phyloP scores from a whole-genome alignment of 2,797 vertebrate genomes.

The Eutrigla gurnardus region DNA sequence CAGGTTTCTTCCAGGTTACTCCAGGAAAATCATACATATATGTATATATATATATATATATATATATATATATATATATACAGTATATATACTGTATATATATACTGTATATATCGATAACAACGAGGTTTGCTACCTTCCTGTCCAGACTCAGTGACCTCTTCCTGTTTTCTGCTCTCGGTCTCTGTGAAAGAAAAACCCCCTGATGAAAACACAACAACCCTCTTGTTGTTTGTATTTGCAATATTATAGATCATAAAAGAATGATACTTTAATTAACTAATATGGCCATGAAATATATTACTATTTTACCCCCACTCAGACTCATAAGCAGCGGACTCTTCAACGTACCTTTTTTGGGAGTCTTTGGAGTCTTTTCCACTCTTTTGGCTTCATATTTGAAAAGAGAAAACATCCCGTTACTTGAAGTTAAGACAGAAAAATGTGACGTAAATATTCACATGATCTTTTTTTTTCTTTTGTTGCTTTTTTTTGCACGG shows the following conservation, averaged over 20 bases:
- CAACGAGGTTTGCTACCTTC: slow-evolving; percentile 65
- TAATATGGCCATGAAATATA: no score
- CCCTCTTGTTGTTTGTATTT: not conserved
- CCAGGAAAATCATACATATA: no score
- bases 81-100: not conserved
- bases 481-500: not conserved
- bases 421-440: not conserved
- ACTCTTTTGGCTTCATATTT: slow-evolving; percentile 59
- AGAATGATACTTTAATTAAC: no score
- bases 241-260: no score
- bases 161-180: slow-evolving; percentile 66
- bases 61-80: not conserved
- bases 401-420: not conserved
- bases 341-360: slow-evolving; percentile 60
- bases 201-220: no score
- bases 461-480: not conserved
- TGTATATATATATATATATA: not conserved
- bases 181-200: slow-evolving; percentile 62
- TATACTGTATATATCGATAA: not conserved
- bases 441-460: not conserved
- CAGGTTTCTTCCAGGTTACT: not conserved
- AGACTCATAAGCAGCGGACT: no score
- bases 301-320: no score
- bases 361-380: slow-evolving; percentile 50
- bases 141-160: slow-evolving; percentile 56